Percentiles rank a stretch among this genome's conserved stretches.
These are phyloP conservation scores for Pseudochirops cupreus DNA, from an alignment of 2,797 vertebrate genomes.

Conservation along the genomic window DNA sequence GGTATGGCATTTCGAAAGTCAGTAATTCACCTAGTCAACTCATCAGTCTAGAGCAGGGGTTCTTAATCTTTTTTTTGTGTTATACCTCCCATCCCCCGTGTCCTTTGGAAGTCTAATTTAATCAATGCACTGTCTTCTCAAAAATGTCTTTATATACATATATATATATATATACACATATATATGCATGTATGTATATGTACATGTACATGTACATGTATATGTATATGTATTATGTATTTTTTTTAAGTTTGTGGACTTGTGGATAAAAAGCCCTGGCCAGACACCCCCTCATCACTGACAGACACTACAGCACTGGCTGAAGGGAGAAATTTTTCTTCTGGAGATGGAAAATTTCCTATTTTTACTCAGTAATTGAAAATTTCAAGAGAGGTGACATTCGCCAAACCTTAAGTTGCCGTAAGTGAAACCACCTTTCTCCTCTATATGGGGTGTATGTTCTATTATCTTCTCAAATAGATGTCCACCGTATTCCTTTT, in stretches of 20 bases:
- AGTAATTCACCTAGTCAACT: neutral
- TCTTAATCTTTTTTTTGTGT: neutral
- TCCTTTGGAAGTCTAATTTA: too few species aligned
- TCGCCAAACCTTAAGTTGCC: neutral
- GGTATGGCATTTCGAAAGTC: neutral
- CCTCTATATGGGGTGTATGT: neutral
- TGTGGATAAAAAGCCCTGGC: neutral
- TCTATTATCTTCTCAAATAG: too few species aligned
- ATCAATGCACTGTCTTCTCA: neutral
- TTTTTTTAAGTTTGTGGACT: neutral
- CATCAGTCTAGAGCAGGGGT: neutral
- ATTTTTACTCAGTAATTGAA: neutral
- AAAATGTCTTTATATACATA: neutral
- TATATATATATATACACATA: neutral
- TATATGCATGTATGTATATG: neutral
- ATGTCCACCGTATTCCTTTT: neutral
- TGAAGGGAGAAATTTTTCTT: neutral
- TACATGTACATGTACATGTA: neutral
- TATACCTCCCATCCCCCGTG: too few species aligned
- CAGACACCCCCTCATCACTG: neutral
- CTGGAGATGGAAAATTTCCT: neutral
- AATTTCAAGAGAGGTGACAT: neutral
- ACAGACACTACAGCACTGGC: neutral
- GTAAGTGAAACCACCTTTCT: neutral
- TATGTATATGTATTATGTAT: too few species aligned